Percentiles rank a stretch among this genome's conserved stretches.
Conservation (phyloP, 2,888 invertebrate species). For the Meliscaeva auricollis region DNA sequence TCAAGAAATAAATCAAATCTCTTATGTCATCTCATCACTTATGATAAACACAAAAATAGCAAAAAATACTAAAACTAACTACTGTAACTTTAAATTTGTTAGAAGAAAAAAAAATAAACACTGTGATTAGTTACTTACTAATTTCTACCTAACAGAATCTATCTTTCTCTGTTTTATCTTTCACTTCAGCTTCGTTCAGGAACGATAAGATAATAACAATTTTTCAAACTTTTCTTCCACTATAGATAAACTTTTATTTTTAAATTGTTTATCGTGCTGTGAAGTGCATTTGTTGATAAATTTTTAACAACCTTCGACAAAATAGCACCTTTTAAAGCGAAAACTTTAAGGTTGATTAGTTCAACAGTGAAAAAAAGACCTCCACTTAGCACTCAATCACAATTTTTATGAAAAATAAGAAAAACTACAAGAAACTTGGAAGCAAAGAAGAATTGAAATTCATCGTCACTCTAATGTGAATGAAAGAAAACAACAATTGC, state of each 20-base stretch:
- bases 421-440: not conserved
- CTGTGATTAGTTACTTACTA: slow-evolving; percentile 14
- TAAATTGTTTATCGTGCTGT: not conserved
- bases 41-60: not conserved
- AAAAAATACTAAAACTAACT: not conserved
- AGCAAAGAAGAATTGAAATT: not conserved
- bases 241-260: slow-evolving; percentile 28
- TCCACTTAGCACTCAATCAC: not conserved
- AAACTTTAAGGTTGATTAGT: slow-evolving; percentile 6
- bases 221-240: not conserved
- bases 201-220: slow-evolving; percentile 51
- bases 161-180: not conserved
- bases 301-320: not conserved
- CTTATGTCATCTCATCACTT: slow-evolving; percentile 45
- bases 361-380: not conserved
- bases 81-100: not conserved
- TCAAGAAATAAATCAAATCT: slow-evolving; percentile 18
- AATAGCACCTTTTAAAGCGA: slow-evolving; percentile 8
- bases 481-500: slow-evolving; percentile 36
- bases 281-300: slow-evolving; percentile 34
- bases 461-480: slow-evolving; percentile 16
- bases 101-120: slow-evolving; percentile 12
- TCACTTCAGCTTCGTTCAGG: not conserved
- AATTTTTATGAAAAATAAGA: not conserved
- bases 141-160: not conserved